Percentiles rank a stretch among this genome's conserved stretches.
Evolutionary conservation across 2,888 invertebrate genomes (phyloP).

Genomic region (Rhopalosiphum nymphaeae): DNA sequence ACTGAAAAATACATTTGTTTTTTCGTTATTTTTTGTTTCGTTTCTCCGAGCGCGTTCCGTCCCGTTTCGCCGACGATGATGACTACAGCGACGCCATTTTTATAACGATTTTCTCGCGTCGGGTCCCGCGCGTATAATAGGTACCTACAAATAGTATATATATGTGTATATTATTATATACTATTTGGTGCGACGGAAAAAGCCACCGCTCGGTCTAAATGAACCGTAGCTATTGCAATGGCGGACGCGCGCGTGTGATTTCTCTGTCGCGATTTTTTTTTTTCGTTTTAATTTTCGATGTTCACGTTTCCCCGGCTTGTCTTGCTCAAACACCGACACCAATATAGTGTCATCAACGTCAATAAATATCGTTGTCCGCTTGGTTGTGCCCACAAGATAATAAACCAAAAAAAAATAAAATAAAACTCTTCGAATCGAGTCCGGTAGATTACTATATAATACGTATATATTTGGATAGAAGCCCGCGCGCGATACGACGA

Average conservation of each 20-base stretch:
- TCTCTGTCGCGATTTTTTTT: conserved; percentile 21
- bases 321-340: background rate
- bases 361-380: background rate
- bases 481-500: background rate
- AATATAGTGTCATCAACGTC: background rate
- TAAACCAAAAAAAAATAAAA: background rate
- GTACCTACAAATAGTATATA: background rate
- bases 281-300: background rate
- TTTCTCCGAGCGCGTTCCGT: conserved; percentile 38
- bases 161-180: background rate
- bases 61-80: conserved; percentile 8
- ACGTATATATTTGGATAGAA: background rate
- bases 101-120: conserved; percentile 46
- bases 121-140: background rate
- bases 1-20: conserved; percentile 16
- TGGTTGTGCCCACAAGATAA: background rate
- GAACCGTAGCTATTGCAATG: conserved; percentile 50
- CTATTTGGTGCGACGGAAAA: conserved; percentile 35
- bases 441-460: background rate
- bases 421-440: background rate
- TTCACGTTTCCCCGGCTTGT: conserved; percentile 42
- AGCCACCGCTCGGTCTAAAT: conserved; percentile 19
- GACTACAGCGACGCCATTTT: conserved; percentile 39
- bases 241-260: conserved; percentile 34
- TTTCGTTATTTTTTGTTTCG: background rate